Evolutionary conservation across 2,888 invertebrate genomes (phyloP).

Genomic region (Strigamia maritima): DNA sequence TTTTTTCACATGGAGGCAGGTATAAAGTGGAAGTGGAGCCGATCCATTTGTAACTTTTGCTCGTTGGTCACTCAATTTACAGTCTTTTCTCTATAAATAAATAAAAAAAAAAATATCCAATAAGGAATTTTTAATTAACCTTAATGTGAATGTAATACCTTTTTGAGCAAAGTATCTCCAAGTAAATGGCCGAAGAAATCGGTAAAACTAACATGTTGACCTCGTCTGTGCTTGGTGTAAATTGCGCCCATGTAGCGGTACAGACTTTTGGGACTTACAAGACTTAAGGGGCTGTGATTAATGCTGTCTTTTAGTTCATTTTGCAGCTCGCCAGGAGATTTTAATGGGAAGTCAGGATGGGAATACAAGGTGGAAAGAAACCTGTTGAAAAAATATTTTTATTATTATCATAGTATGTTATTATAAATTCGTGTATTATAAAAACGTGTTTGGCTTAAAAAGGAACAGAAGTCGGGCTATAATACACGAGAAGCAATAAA

Average conservation of each 20-base stretch:
- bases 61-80: conserved; percentile 51
- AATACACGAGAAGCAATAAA: too few relatives aligned
- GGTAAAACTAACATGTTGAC: conserved; percentile 56
- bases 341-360: conserved; percentile 53
- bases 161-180: conserved; percentile 53
- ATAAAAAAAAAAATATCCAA: neutral
- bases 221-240: conserved; percentile 50
- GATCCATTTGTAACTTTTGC: conserved; percentile 50
- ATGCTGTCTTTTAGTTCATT: conserved; percentile 51
- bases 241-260: conserved; percentile 50
- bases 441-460: too few relatives aligned
- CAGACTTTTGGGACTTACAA: conserved; percentile 48
- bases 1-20: conserved; percentile 55
- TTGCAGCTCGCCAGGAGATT: conserved; percentile 50
- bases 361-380: conserved; percentile 54
- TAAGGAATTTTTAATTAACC: too few relatives aligned
- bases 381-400: conserved; percentile 46
- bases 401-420: neutral
- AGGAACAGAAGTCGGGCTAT: too few relatives aligned
- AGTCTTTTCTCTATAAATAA: conserved; percentile 49
- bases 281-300: conserved; percentile 50
- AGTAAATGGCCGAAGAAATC: conserved; percentile 56
- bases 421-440: too few relatives aligned
- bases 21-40: conserved; percentile 54
- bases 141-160: conserved; percentile 47